phyloP scores from a whole-genome alignment of 2,888 invertebrate genomes.

The Drosophila pegasa region DNA sequence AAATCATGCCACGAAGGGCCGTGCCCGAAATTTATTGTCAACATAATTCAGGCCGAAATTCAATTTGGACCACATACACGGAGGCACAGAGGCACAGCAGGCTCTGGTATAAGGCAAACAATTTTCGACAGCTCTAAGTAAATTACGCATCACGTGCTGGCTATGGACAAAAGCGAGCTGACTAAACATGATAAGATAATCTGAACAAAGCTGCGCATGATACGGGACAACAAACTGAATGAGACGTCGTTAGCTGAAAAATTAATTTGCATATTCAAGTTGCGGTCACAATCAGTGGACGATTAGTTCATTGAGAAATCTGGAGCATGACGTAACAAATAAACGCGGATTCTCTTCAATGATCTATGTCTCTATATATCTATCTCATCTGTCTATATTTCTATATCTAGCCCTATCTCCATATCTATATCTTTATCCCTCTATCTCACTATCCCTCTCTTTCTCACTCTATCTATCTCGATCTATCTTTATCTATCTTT shows the following conservation, averaged over 20 bases:
- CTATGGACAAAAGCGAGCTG: neutral
- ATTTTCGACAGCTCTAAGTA: constrained; percentile 35
- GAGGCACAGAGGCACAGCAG: constrained; percentile 9
- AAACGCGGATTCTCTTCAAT: too few relatives aligned
- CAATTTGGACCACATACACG: constrained; percentile 29
- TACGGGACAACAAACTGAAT: neutral
- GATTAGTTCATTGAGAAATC: neutral
- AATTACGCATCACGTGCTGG: constrained; percentile 33
- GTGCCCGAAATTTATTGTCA: constrained; percentile 40
- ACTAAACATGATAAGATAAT: neutral
- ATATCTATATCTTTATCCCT: too few relatives aligned
- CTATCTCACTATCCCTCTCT: too few relatives aligned
- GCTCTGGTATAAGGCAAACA: constrained; percentile 14
- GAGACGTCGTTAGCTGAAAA: neutral
- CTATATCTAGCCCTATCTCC: too few relatives aligned
- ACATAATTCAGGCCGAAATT: constrained; percentile 52
- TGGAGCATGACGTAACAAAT: too few relatives aligned
- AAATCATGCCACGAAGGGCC: constrained; percentile 30
- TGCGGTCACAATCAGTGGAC: constrained; percentile 19
- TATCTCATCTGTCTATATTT: too few relatives aligned
- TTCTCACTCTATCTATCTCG: too few relatives aligned
- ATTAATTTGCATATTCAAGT: constrained; percentile 15
- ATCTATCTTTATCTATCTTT: too few relatives aligned
- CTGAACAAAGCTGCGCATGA: neutral
- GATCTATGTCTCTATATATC: too few relatives aligned